Evolutionary conservation across 1,140 invertebrate species (phyloP).

Genomic region (Sarcophaga bullata): DNA sequence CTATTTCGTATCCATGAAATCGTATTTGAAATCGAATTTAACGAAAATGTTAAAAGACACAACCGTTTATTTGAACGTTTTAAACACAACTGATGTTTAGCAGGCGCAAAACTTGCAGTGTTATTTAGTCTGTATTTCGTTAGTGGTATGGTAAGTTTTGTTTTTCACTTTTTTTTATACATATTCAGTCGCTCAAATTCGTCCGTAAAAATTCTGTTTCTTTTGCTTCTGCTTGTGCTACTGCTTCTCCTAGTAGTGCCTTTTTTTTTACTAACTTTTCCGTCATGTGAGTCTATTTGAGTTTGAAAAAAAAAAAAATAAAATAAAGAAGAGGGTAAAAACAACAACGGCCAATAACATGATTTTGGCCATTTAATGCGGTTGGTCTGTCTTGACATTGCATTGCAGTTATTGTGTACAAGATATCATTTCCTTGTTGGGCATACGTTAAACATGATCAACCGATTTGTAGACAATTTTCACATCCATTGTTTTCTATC

Average conservation of each 20-base stretch:
- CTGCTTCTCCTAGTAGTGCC: background rate
- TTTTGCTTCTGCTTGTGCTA: background rate
- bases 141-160: slow-evolving; percentile 25
- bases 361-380: background rate
- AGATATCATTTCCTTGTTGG: slow-evolving; percentile 19
- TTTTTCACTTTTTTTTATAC: background rate
- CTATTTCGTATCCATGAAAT: background rate
- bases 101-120: slow-evolving; percentile 6
- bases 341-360: background rate
- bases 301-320: background rate
- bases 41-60: slow-evolving; percentile 20
- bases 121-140: slow-evolving; percentile 29
- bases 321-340: background rate
- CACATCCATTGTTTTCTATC: too few species aligned
- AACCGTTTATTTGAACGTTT: slow-evolving; percentile 25
- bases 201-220: too few species aligned
- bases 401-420: background rate
- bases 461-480: background rate
- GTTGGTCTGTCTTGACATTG: slow-evolving; percentile 14
- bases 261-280: background rate
- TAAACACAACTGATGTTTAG: slow-evolving; percentile 31
- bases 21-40: slow-evolving; percentile 2
- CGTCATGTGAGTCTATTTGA: background rate
- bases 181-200: background rate
- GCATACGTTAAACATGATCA: background rate